Base-by-base conservation (phyloP, 2,113 vertebrate genomes). In the Agapornis roseicollis region DNA sequence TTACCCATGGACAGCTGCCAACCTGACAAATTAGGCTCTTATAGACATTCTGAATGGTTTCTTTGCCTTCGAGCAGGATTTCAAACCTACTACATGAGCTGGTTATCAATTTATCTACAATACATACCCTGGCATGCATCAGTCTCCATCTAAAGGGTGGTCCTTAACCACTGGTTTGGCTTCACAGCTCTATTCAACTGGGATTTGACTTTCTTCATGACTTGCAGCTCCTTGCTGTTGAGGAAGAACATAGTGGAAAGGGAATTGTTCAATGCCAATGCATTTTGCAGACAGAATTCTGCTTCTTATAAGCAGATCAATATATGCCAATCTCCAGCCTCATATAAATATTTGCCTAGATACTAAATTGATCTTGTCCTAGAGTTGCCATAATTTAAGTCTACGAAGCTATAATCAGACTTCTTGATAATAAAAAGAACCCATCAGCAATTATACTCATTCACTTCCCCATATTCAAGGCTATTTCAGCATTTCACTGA, bases 331-430 rank as follows among this genome's bases (percentile, higher is more conserved):
- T 95, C 80, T 94, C 74, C 80, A 92, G 66, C 58, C 70, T 96
- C 93, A 80, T 92, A 28, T 85, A 89, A 95, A 97, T 93, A 93
- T 97, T 97, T 94, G 85, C 89, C 96, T 94, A 93, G 92, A 89
- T 80, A 80, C 80, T 95, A 96, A 97, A 97, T 96, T 96, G 96
- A 96, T 93, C 61, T 96, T 92, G 92, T 94, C 94, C 93, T 84
- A 97, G 86, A 95, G 93, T 94, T 90, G 25, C 92, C 66, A 74
- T 90, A 89, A 95, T 96, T 95, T 89, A 93, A 94, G 93, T 96
- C 83, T 95, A n/a, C 76, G 64, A 88, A 96, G 64, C 94, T 94
- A 95, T 96, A 96, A 91, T 95, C 88, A 93, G 85, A 80, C 92
- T 94, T 56, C 93, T 95, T 95, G 88, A 91, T 92, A 96, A 95